Evolutionary conservation across 2,797 vertebrate genomes (phyloP).

Genomic region (Lerista edwardsae): DNA sequence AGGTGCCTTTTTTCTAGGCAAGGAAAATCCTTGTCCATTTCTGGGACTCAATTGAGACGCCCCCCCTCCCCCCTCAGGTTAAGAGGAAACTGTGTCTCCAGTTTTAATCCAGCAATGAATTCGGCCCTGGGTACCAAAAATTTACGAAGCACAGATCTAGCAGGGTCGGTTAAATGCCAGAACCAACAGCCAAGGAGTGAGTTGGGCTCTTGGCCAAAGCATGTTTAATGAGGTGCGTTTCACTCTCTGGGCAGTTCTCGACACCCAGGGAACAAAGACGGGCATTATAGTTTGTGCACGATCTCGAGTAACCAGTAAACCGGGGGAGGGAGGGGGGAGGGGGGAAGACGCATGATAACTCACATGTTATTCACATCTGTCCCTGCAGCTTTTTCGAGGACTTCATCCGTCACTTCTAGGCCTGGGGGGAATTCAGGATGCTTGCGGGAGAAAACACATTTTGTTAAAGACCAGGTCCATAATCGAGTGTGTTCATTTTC

Average conservation of each 20-base stretch:
- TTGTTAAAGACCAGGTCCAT: too few species aligned
- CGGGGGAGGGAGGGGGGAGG: background rate
- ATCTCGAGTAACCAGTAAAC: background rate
- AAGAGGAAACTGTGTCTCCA: too few species aligned
- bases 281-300: background rate
- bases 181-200: too few species aligned
- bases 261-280: background rate
- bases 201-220: background rate
- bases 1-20: too few species aligned
- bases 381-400: conserved; percentile 90
- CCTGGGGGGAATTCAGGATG: conserved; percentile 89
- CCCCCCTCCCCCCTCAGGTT: background rate
- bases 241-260: accelerated
- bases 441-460: conserved; percentile 76
- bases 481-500: background rate
- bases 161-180: background rate
- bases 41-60: background rate
- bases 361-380: conserved; percentile 96
- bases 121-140: background rate
- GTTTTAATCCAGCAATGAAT: background rate
- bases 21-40: background rate
- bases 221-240: background rate
- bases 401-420: conserved; percentile 90
- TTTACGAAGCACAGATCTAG: background rate
- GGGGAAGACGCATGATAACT: conserved; percentile 63